phyloP scores from a whole-genome alignment of 2,797 vertebrate genomes.

The Paedocypris micromegethes region DNA sequence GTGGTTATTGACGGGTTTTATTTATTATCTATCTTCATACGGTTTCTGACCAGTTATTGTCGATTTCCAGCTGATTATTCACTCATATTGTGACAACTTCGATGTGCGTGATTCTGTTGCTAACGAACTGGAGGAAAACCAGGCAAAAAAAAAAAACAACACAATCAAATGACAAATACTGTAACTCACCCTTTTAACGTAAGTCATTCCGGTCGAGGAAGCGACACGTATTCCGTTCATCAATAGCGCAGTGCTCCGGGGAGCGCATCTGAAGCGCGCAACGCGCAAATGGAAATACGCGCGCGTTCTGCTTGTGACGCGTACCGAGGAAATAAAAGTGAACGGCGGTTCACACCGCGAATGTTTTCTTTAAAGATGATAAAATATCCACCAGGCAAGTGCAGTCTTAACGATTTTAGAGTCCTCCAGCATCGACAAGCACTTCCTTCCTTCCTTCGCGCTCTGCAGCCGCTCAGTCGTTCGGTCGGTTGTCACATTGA shows the following conservation, averaged over 20 bases:
- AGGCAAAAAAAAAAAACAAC: neutral
- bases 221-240: conserved; percentile 62
- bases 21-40: conserved; percentile 6
- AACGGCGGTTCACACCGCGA: conserved; percentile 57
- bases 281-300: conserved; percentile 57
- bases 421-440: conserved; percentile 46
- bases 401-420: conserved; percentile 56
- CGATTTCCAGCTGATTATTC: conserved; percentile 6
- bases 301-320: conserved; percentile 61
- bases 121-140: neutral
- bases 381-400: conserved; percentile 64
- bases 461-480: conserved; percentile 71
- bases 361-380: conserved; percentile 53
- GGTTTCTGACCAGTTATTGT: neutral
- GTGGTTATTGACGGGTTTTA: neutral
- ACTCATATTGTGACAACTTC: conserved; percentile 28
- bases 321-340: conserved; percentile 59
- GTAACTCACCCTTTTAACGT: conserved; percentile 76
- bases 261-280: conserved; percentile 52
- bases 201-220: conserved; percentile 55
- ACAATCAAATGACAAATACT: neutral
- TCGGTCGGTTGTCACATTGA: conserved; percentile 77
- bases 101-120: neutral
- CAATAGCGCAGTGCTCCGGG: conserved; percentile 68
- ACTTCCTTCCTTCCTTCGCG: conserved; percentile 65